Evolutionary conservation across 2,113 vertebrate genomes (phyloP), one percentile per base, ranked within the genome.

Genomic region (Bos javanicus): DNA sequence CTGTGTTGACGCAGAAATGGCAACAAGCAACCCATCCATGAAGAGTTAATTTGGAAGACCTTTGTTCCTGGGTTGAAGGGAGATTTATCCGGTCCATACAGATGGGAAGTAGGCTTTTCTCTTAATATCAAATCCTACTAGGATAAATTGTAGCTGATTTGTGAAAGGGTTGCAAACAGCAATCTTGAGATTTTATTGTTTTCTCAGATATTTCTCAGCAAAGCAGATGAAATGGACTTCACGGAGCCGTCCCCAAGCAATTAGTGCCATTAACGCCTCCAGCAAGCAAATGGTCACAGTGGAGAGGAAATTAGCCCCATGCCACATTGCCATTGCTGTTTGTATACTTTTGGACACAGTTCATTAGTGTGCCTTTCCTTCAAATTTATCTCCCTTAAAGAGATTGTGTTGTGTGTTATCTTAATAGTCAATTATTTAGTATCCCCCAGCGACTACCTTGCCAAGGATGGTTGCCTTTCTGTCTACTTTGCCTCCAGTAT

Each of bases 291-390:
- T 95, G 97, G 97, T 98, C 97, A 97, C 97, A 97, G 94, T 84
- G 93, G 98, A 98, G 43, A 95, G 86, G 86, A 97, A 98, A 97
- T 97, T 95, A 97, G 93, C 97, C 97, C 80, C 98, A 85, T 92
- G 98, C 89, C 80, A 97, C 93, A 96, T 57, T 97, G 96, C 52
- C 4, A 16, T 88, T 78, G 93, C 95, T 97, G 48, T 95, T 94
- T 98, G 98, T 97, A 85, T 94, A 96, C 96, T 96, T 93, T 76
- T 90, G 62, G 95, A 97, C 94, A 98, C 91, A 98, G 96, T 94
- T 97, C 97, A 98, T 98, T 98, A 98, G 83, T 36, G 74, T 60
- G 78, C 52, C 71, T 91, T 98, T 98, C 94, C 90, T 97, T 97
- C 83, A 97, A 39, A 97, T 98, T 48, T 93, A 71, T 97, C 95